Base-by-base conservation (phyloP, 2,888 invertebrate species). In the Lycophotia porphyrea region DNA sequence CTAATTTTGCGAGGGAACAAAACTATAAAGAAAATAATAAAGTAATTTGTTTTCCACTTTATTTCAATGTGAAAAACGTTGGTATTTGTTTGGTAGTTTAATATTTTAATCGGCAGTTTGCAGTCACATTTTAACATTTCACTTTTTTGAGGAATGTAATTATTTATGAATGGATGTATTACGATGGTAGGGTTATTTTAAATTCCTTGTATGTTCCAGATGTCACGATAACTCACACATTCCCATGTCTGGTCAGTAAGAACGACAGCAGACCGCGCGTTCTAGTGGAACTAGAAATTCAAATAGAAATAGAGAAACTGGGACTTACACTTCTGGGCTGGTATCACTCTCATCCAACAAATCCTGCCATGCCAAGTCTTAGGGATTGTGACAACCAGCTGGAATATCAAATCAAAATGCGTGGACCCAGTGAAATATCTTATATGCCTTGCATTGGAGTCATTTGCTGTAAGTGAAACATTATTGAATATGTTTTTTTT, bases 331-430 rank as follows among this genome's bases (percentile, higher is more conserved):
- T 99, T 15, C 98, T 99, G 7, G 99, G 99, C 13, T 99, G 99
- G 99, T 99, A 99, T 95, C 99, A 99, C 94, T 99, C 99, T 18
- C 99, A 99, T 95, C 99, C 99, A 0, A 97, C 98, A 72, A 98
- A 98, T 85, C 98, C 98, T 74, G 98, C 99, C 1, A 98, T 98
- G 89, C 99, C 99, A 81, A 99, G 98, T 89, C 97, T 97, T 77
- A 96, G 98, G 72, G 99, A 99, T 92, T 98, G 99, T 76, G 99
- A 99, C 92, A 98, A 98, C 76, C 99, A 99, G 94, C 95, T 99
- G 84, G 99, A 99, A 90, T 99, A 99, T 95, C 99, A 99, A 95
- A 98, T 99, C 75, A 98, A 98, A 92, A 98, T 99, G 98, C 98
- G 99, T 89, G 99, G 99, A 5, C 97, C 98, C 5, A 98, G 98